Conservation (phyloP, 2,797 vertebrate genomes). For the Spondyliosoma cantharus region DNA sequence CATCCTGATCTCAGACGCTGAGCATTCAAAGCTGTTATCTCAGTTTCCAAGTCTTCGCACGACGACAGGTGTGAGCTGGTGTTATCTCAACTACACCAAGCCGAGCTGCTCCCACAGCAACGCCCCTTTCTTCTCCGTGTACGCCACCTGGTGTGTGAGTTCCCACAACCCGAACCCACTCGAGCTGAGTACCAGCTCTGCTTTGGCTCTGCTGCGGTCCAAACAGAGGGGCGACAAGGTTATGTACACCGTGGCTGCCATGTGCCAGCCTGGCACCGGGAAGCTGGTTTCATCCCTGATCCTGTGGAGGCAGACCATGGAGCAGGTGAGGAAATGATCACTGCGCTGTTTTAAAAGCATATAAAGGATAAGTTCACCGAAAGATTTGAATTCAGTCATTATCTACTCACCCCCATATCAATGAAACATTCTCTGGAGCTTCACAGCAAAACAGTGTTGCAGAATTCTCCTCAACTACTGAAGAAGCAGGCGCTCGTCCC, state of each 20-base stretch:
- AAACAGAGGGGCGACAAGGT: slow-evolving; percentile 90
- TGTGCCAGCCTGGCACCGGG: slow-evolving; percentile 91
- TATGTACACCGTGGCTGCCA: slow-evolving; percentile 93
- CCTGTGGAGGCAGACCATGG: slow-evolving; percentile 91
- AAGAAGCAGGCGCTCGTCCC: too few species aligned
- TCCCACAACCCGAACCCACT: slow-evolving; percentile 95
- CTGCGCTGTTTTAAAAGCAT: not conserved
- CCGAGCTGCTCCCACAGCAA: slow-evolving; percentile 90
- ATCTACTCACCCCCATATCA: too few species aligned
- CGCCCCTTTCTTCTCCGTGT: slow-evolving; percentile 91
- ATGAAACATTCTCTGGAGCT: too few species aligned
- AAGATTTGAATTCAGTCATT: too few species aligned
- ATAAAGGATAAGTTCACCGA: too few species aligned
- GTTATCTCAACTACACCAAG: slow-evolving; percentile 98
- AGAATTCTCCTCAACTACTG: too few species aligned
- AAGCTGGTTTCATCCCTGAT: slow-evolving; percentile 93
- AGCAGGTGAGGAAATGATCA: slow-evolving; percentile 87
- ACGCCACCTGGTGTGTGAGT: slow-evolving; percentile 95
- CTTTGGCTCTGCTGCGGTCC: slow-evolving; percentile 93
- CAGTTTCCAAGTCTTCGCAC: slow-evolving; percentile 98
- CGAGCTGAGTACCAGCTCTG: slow-evolving; percentile 91
- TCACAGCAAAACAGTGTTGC: too few species aligned
- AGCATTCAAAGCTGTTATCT: slow-evolving; percentile 89
- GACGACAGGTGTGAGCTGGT: slow-evolving; percentile 98
- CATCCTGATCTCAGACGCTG: slow-evolving; percentile 84